A percentile compares a stretch with the other conserved stretches of the same genome.
These are phyloP conservation scores for Palythoa heliodiscus DNA, from an alignment of 92 coral and sea anemone species.

Conservation along the genomic window DNA sequence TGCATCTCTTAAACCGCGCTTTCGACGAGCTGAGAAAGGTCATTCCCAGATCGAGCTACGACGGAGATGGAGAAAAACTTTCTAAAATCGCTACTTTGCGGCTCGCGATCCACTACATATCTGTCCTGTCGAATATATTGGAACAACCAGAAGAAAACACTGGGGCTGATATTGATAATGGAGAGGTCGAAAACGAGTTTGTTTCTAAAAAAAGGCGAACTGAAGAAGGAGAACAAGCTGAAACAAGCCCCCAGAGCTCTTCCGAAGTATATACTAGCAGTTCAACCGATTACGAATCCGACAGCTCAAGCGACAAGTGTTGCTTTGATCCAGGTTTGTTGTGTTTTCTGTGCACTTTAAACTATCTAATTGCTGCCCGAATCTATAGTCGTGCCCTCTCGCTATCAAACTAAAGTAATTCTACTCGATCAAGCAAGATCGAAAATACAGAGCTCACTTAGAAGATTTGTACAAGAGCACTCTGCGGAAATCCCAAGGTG, in stretches of 20 bases:
- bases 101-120: slow-evolving; percentile 89
- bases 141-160: slow-evolving; percentile 53
- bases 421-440: background rate
- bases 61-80: slow-evolving; percentile 67
- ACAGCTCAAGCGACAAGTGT: slow-evolving; percentile 77
- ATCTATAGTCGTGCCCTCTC: background rate
- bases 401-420: background rate
- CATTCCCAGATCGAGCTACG: slow-evolving; percentile 80
- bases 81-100: slow-evolving; percentile 95
- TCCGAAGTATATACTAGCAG: slow-evolving; percentile 60
- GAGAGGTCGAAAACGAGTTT: slow-evolving; percentile 32
- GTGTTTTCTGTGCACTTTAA: no score
- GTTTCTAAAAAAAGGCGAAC: slow-evolving; percentile 46
- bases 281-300: slow-evolving; percentile 67
- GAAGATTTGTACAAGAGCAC: background rate
- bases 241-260: slow-evolving; percentile 41
- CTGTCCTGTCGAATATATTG: slow-evolving; percentile 73
- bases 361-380: no score
- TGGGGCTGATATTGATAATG: slow-evolving; percentile 26
- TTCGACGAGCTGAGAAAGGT: slow-evolving; percentile 89
- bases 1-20: slow-evolving; percentile 86
- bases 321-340: slow-evolving; percentile 85
- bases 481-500: slow-evolving; percentile 37
- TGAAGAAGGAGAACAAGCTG: slow-evolving; percentile 47
- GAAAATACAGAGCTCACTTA: background rate